Percentiles rank a stretch among this genome's conserved stretches.
These are phyloP conservation scores for Xenentodon cancila DNA, from an alignment of 2,797 vertebrate species.

Conservation along the genomic window DNA sequence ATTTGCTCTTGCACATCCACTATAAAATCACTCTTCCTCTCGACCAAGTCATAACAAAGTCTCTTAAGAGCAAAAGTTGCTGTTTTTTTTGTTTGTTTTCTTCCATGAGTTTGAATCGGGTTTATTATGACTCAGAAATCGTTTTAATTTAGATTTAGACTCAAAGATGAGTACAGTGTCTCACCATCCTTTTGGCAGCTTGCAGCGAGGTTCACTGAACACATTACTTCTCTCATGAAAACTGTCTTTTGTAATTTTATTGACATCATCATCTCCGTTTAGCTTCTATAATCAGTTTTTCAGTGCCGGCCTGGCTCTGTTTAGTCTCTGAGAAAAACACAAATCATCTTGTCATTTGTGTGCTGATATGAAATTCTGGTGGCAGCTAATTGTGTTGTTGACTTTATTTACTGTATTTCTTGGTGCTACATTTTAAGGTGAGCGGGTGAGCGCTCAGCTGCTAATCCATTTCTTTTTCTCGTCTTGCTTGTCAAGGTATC, in stretches of 20 bases:
- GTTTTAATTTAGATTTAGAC: constrained; percentile 1
- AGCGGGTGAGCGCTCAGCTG: neutral
- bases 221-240: constrained; percentile 1
- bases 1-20: too few relatives aligned
- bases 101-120: neutral
- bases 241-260: too few relatives aligned
- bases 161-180: neutral
- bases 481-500: constrained; percentile 84
- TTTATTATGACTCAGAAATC: constrained; percentile 1
- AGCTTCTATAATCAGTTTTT: neutral
- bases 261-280: neutral
- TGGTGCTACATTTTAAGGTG: neutral
- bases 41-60: neutral
- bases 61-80: neutral
- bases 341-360: too few relatives aligned
- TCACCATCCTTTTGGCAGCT: constrained; percentile 5
- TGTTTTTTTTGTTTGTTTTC: too few relatives aligned
- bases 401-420: neutral
- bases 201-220: constrained; percentile 1
- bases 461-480: constrained; percentile 2
- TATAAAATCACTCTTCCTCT: too few relatives aligned
- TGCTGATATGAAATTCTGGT: too few relatives aligned
- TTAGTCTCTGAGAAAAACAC: neutral
- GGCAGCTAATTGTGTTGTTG: neutral
- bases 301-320: neutral